A percentile compares a stretch with the other conserved stretches of the same genome.
Evolutionary conservation across 2,888 invertebrate species (phyloP).

Genomic region (Oligia strigilis): DNA sequence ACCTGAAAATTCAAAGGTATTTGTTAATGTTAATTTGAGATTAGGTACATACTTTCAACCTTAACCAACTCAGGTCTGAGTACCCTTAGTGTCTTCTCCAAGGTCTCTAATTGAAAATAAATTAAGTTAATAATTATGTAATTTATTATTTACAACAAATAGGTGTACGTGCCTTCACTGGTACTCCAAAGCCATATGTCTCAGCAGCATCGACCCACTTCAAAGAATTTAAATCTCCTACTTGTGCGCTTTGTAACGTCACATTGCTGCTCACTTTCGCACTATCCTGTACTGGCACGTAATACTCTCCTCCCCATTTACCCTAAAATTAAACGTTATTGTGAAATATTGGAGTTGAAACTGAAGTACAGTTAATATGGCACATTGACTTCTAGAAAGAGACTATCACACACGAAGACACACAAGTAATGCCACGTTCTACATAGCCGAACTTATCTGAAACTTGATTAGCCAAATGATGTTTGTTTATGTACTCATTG

Average conservation of each 20-base stretch:
- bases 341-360: background rate
- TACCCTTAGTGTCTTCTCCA: background rate
- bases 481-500: background rate
- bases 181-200: slow-evolving; percentile 31
- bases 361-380: background rate
- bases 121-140: background rate
- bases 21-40: background rate
- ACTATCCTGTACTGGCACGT: slow-evolving; percentile 58
- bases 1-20: slow-evolving; percentile 41
- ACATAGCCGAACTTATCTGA: background rate
- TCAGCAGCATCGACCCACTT: slow-evolving; percentile 45
- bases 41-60: background rate
- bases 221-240: slow-evolving; percentile 48
- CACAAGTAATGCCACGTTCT: background rate
- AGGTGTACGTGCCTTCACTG: slow-evolving; percentile 48
- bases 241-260: slow-evolving; percentile 63
- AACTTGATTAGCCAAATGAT: background rate
- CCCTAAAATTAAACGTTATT: slow-evolving; percentile 57
- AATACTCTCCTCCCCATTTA: slow-evolving; percentile 70
- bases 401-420: background rate
- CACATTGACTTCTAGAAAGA: background rate
- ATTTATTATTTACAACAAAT: background rate
- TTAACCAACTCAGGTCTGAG: background rate
- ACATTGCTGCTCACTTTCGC: slow-evolving; percentile 43
- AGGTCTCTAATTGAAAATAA: background rate